Percentiles rank a stretch among this genome's conserved stretches.
phyloP scores from a whole-genome alignment of 2,113 vertebrate genomes.

The Coregonus clupeaformis region DNA sequence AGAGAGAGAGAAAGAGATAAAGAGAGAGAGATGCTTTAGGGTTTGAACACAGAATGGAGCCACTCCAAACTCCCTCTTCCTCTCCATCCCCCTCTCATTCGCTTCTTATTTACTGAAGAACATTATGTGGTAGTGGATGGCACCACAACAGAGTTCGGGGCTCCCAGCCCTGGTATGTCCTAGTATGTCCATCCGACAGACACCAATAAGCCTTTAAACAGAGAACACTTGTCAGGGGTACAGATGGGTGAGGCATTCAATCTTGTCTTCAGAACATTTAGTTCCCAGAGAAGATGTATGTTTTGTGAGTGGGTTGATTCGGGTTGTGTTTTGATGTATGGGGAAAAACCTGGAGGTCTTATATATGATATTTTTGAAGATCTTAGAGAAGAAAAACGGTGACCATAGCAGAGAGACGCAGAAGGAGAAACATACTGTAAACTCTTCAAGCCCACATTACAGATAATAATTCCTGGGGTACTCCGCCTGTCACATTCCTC shows the following conservation, averaged over 20 bases:
- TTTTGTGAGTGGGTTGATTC: not conserved
- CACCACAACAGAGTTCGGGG: not conserved
- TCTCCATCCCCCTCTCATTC: not conserved
- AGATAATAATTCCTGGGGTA: not conserved
- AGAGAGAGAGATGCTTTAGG: not conserved
- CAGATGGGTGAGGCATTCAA: not conserved
- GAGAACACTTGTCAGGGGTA: not conserved
- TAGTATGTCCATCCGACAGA: not conserved
- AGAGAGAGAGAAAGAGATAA: not conserved
- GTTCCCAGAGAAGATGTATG: constrained; percentile 1
- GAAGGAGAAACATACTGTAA: not conserved
- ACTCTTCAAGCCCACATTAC: not conserved
- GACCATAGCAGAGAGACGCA: not conserved
- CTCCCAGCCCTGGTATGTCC: not conserved
- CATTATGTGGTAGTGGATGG: too few relatives aligned
- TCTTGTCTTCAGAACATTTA: not conserved
- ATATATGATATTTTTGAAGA: not conserved
- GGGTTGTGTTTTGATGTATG: not conserved
- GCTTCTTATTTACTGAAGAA: not conserved
- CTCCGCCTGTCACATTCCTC: not conserved
- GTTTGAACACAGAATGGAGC: not conserved
- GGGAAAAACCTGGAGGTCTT: not conserved
- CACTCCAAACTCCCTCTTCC: too few relatives aligned
- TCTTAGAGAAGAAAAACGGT: not conserved
- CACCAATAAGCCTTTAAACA: not conserved